These are phyloP conservation scores for Palloptera scutellata DNA, from an alignment of 2,888 invertebrate genomes.

Conservation along the genomic window DNA sequence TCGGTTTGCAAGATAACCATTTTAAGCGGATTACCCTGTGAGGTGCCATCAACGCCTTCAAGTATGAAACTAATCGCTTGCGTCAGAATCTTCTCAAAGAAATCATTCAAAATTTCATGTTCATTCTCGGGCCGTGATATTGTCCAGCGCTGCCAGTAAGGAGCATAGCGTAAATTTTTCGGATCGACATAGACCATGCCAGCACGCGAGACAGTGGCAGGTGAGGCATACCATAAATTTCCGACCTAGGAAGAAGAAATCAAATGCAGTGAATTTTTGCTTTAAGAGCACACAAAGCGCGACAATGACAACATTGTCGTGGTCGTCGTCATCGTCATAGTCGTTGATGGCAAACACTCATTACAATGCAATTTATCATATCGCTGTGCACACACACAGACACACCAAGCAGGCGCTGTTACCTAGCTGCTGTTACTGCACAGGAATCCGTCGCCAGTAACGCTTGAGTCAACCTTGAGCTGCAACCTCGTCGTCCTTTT, in stretches of 20 bases:
- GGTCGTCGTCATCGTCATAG: background rate
- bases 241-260: constrained; percentile 70
- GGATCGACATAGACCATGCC: constrained; percentile 96
- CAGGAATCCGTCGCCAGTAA: background rate
- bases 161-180: constrained; percentile 85
- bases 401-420: background rate
- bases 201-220: constrained; percentile 90
- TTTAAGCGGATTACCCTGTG: constrained; percentile 77
- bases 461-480: background rate
- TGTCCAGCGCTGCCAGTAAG: constrained; percentile 88
- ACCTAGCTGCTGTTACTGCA: background rate
- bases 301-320: background rate
- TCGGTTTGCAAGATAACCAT: constrained; percentile 85
- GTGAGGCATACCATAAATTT: constrained; percentile 88
- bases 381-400: constrained; percentile 9
- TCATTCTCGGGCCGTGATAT: constrained; percentile 67
- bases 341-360: constrained; percentile 9
- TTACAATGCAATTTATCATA: constrained; percentile 21
- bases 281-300: no score
- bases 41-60: constrained; percentile 77
- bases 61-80: constrained; percentile 75
- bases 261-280: background rate
- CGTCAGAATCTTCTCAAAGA: constrained; percentile 81
- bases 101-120: constrained; percentile 65
- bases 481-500: background rate